Percentiles rank a stretch among this genome's conserved stretches.
These are phyloP conservation scores for Dasypogon diadema DNA, from an alignment of 2,888 invertebrate genomes.

Conservation along the genomic window DNA sequence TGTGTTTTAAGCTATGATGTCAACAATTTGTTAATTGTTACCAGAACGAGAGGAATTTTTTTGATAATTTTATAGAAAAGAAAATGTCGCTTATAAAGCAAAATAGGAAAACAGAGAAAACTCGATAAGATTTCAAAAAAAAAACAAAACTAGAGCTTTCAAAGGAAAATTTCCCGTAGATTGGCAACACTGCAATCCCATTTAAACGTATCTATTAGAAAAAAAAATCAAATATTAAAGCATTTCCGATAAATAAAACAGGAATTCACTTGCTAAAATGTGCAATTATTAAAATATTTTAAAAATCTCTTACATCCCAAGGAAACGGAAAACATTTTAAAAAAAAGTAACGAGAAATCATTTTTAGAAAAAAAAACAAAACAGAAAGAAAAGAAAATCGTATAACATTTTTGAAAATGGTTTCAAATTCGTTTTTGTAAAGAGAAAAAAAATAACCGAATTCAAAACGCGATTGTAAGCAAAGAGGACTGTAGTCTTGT, in stretches of 20 bases:
- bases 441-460: not conserved
- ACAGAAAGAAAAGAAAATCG: not conserved
- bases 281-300: not conserved
- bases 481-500: not conserved
- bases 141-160: not conserved
- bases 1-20: not conserved
- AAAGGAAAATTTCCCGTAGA: too few relatives aligned
- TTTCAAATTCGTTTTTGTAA: too few relatives aligned
- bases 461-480: not conserved
- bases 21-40: not conserved
- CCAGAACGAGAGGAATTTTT: not conserved
- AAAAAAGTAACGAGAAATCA: not conserved
- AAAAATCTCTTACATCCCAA: not conserved
- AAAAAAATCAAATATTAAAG: not conserved
- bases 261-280: not conserved
- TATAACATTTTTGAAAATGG: not conserved
- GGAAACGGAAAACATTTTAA: not conserved
- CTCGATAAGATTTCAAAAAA: too few relatives aligned
- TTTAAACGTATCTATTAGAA: not conserved
- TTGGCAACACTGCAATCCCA: not conserved
- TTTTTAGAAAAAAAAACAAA: not conserved
- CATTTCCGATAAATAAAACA: not conserved
- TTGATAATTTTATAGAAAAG: constrained; percentile 32
- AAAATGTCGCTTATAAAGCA: not conserved
- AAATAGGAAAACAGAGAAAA: too few relatives aligned